These are phyloP conservation scores for Protula sp. DNA, from an alignment of 2,888 invertebrate genomes.

Conservation along the genomic window DNA sequence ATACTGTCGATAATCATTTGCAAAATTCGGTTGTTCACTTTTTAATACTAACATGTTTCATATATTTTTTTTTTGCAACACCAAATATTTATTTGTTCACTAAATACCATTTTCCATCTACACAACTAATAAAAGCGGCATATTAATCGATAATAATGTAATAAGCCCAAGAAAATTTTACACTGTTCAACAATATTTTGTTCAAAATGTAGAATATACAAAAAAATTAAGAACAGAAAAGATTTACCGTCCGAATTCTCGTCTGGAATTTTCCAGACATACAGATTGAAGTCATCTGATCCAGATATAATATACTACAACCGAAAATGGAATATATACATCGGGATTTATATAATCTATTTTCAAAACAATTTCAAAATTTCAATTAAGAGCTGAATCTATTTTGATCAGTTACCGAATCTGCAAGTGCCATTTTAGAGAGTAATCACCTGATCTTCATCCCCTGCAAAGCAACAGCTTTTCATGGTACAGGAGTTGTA, in stretches of 20 bases:
- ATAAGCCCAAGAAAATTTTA: too few relatives aligned
- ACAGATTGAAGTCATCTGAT: constrained; percentile 91
- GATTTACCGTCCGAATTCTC: constrained; percentile 54
- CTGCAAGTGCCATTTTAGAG: background rate
- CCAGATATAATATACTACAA: constrained; percentile 78
- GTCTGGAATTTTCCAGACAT: constrained; percentile 84
- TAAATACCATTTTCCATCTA: too few relatives aligned
- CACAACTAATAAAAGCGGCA: too few relatives aligned
- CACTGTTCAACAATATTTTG: too few relatives aligned
- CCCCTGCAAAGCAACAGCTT: constrained; percentile 89
- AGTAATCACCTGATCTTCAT: constrained; percentile 64
- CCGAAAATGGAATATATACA: background rate
- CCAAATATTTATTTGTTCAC: too few relatives aligned
- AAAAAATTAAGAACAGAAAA: too few relatives aligned
- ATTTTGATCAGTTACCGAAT: background rate
- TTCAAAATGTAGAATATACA: too few relatives aligned
- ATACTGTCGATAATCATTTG: too few relatives aligned
- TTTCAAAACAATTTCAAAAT: background rate
- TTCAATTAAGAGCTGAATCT: background rate
- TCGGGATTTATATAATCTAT: background rate
- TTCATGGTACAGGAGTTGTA: constrained; percentile 97
- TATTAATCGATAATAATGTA: too few relatives aligned
- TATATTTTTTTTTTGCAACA: too few relatives aligned
- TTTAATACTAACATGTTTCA: too few relatives aligned
- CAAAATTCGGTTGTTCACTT: too few relatives aligned